Evolutionary conservation across 2,888 invertebrate genomes (phyloP).

Genomic region (Orthosia gracilis): DNA sequence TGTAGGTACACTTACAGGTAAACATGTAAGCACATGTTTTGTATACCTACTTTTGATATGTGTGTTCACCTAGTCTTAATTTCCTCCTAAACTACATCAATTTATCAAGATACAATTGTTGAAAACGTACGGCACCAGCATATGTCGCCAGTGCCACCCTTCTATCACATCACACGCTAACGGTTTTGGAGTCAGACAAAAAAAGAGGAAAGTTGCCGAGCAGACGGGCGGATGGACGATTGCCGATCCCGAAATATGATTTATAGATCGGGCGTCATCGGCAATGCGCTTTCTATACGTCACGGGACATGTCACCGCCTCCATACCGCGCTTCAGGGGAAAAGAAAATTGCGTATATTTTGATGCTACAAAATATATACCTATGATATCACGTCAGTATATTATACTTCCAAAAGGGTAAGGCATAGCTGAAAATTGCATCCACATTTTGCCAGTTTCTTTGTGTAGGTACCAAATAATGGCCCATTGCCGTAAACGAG

Average conservation of each 20-base stretch:
- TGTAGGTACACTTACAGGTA: too few relatives aligned
- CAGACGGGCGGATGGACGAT: slow-evolving; percentile 83
- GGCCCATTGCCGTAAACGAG: background rate
- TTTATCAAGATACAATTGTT: slow-evolving; percentile 77
- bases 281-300: slow-evolving; percentile 89
- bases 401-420: too few relatives aligned
- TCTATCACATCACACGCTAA: slow-evolving; percentile 78
- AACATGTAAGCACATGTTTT: background rate
- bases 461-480: background rate
- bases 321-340: slow-evolving; percentile 60
- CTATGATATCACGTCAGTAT: background rate
- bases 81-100: slow-evolving; percentile 47
- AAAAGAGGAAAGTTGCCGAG: slow-evolving; percentile 85
- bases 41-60: background rate
- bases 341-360: slow-evolving; percentile 64
- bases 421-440: background rate
- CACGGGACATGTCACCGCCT: slow-evolving; percentile 81
- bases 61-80: background rate
- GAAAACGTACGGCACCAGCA: slow-evolving; percentile 73
- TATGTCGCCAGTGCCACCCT: slow-evolving; percentile 81
- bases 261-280: slow-evolving; percentile 89
- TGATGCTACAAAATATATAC: slow-evolving; percentile 3
- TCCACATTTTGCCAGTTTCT: background rate
- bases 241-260: slow-evolving; percentile 88
- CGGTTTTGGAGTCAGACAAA: slow-evolving; percentile 88